Evolutionary conservation across 2,797 vertebrate species (phyloP).

Genomic region (Acropternis orthonyx): DNA sequence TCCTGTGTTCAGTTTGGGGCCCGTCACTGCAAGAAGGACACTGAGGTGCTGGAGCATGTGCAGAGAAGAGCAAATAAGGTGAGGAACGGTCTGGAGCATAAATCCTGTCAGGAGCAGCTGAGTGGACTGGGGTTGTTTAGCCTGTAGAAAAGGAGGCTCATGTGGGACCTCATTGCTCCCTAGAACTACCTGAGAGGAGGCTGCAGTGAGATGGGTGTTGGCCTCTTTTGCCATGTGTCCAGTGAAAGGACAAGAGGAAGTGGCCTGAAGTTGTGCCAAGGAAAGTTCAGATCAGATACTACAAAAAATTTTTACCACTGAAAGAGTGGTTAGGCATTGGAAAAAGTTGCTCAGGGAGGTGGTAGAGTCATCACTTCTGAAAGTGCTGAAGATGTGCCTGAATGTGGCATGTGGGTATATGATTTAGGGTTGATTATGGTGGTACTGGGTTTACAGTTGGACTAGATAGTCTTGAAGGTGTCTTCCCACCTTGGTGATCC

Average conservation of each 20-base stretch:
- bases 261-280: neutral
- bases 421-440: neutral
- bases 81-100: neutral
- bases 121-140: neutral
- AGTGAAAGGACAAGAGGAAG: neutral
- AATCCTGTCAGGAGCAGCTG: accelerated
- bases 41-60: accelerated
- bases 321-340: neutral
- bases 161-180: neutral
- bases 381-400: neutral
- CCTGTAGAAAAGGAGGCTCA: neutral
- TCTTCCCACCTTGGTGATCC: neutral
- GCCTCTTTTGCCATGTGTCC: neutral
- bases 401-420: neutral
- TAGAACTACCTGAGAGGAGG: neutral
- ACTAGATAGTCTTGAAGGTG: neutral
- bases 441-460: neutral
- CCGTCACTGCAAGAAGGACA: neutral
- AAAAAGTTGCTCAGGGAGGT: neutral
- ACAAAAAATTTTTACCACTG: neutral
- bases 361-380: neutral
- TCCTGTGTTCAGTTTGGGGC: neutral
- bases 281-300: neutral
- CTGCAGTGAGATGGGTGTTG: neutral
- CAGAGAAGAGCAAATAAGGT: neutral